Base-by-base conservation (phyloP, 2,888 invertebrate genomes). In the Trachelus tabidus region DNA sequence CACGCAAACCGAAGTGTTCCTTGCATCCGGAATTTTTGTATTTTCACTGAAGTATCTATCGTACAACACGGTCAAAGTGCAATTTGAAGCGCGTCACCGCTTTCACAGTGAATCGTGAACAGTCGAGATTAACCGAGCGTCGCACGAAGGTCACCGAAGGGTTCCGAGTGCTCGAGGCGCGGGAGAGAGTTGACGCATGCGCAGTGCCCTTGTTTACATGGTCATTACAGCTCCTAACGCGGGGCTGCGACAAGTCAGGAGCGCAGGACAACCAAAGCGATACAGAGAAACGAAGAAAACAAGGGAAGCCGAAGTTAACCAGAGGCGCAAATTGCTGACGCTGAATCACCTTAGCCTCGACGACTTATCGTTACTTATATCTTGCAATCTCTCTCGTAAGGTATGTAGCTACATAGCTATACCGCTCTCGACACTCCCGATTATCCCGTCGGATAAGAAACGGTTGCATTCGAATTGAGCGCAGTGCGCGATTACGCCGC, bases 171-270 rank as follows among this genome's bases (percentile, higher is more conserved):
- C 3, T 23, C 71, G 9, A 15, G 30, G 34, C 71, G 71, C 56
- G 56, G 75, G 82, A 80, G 77, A 75, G 75, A 78, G 68, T 71
- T 75, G 76, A 85, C 89, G 89, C 89, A 86, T 87, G 90, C 90
- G 90, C 88, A 79, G 35, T 71, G 4, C 40, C 79, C 86, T 89
- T 90, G 90, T 90, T 90, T 90, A 90, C 89, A 88, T 90, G 88
- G 87, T 84, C 86, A 85, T 87, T 84, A 84, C 81, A 77, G 23
- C 56, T 56, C 23, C 23, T 23, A 56, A 56, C 56, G 56, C 56
- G 37, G 37, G 23, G 9, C 56, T 23, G 23, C 23, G 56, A 23
- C 56, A 56, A 56, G 56, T 23, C 23, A 23, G 56, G 15, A 56
- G 6, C 56, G 56, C 23, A 56, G 56, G 56, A 56, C 56, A 23